A percentile compares a stretch with the other conserved stretches of the same genome.
Conservation (phyloP, 2,888 invertebrate species). For the Odontomyia ornata region DNA sequence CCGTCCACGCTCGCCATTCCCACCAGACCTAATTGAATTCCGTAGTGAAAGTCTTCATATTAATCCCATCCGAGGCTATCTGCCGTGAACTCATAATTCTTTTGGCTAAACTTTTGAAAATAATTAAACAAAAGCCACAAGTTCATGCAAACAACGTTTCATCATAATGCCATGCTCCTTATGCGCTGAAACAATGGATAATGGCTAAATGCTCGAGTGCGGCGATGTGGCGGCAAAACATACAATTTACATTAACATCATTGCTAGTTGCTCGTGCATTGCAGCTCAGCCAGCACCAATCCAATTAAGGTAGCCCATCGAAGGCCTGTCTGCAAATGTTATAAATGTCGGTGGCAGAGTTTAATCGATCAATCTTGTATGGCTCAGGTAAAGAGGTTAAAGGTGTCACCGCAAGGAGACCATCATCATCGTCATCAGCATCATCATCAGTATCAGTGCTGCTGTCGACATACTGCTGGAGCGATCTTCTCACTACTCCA, state of each 20-base stretch:
- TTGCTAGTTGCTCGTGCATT: constrained; percentile 12
- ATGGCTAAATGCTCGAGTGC: constrained; percentile 16
- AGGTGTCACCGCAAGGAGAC: constrained; percentile 38
- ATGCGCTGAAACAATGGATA: constrained; percentile 39
- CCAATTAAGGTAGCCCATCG: constrained; percentile 41
- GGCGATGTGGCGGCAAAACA: constrained; percentile 14
- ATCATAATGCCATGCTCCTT: constrained; percentile 32
- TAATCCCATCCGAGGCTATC: constrained; percentile 17
- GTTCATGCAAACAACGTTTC: constrained; percentile 43
- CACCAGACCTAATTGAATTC: constrained; percentile 31
- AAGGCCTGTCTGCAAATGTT: constrained; percentile 33
- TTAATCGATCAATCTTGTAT: constrained; percentile 44
- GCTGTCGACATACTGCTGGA: neutral
- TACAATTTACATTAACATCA: constrained; percentile 31
- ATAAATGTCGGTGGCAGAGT: constrained; percentile 44
- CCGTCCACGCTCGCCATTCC: neutral
- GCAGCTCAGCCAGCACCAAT: constrained; percentile 21
- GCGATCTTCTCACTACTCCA: neutral
- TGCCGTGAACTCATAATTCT: neutral
- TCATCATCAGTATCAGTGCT: constrained; percentile 9
- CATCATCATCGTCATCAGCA: constrained; percentile 31
- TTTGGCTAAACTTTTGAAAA: constrained; percentile 16
- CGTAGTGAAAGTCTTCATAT: constrained; percentile 21
- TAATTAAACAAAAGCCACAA: constrained; percentile 38
- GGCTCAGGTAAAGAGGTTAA: constrained; percentile 42